A percentile compares a stretch with the other conserved stretches of the same genome.
phyloP scores from a whole-genome alignment of 2,888 invertebrate genomes.

The Choreutis nemorana region DNA sequence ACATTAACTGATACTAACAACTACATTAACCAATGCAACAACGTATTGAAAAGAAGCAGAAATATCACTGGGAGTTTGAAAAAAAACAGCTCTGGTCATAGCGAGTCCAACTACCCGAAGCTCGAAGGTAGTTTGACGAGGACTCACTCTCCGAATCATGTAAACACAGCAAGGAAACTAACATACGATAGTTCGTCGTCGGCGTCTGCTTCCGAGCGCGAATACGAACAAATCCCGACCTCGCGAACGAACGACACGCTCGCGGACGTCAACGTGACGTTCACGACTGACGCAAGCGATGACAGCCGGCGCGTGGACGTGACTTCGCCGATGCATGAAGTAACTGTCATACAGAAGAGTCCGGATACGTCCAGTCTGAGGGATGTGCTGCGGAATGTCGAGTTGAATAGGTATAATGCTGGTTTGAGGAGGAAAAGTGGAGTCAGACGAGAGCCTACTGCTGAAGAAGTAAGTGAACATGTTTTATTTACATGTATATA shows the following conservation, averaged over 20 bases:
- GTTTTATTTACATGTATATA: too few species aligned
- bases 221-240: constrained; percentile 40
- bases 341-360: too few species aligned
- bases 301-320: constrained; percentile 19
- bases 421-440: too few species aligned
- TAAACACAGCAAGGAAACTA: constrained; percentile 28
- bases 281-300: constrained; percentile 45
- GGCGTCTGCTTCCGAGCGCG: constrained; percentile 29
- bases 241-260: constrained; percentile 59
- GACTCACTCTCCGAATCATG: constrained; percentile 28
- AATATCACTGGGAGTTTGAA: constrained; percentile 38
- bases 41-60: constrained; percentile 39
- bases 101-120: constrained; percentile 8
- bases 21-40: constrained; percentile 39
- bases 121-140: constrained; percentile 25
- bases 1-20: constrained; percentile 40
- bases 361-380: too few species aligned
- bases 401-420: too few species aligned
- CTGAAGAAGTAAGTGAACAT: too few species aligned
- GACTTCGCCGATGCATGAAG: too few species aligned
- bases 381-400: too few species aligned
- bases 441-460: too few species aligned
- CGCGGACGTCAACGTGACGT: constrained; percentile 54
- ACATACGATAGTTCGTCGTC: constrained; percentile 41
- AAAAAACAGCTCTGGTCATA: constrained; percentile 15